Conservation (phyloP, 2,113 vertebrate species). For the Centropus unirufus region DNA sequence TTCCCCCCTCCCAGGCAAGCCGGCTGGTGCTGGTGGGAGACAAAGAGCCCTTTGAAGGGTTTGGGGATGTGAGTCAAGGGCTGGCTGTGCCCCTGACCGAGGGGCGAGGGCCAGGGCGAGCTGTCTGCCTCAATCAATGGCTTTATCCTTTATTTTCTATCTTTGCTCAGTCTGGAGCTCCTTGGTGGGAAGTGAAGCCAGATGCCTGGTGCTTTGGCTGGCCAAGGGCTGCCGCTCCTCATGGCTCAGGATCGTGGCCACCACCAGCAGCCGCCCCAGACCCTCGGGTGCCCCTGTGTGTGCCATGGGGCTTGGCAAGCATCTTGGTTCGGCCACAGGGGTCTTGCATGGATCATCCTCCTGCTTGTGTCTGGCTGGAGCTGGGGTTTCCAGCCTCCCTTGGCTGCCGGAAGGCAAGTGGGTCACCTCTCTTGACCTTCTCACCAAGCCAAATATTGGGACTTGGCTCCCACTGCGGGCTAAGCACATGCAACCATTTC, state of each 20-base stretch:
- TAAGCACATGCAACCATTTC: neutral
- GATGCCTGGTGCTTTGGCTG: neutral
- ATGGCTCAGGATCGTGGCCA: neutral
- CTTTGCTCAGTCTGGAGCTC: neutral
- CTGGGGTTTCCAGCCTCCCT: neutral
- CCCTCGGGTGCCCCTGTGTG: fast-evolving
- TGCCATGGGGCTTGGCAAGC: fast-evolving
- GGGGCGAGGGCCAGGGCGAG: neutral
- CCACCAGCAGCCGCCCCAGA: fast-evolving
- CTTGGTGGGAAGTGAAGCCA: neutral
- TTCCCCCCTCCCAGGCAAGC: neutral
- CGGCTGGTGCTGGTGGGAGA: neutral
- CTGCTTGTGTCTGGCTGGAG: neutral
- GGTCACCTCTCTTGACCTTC: neutral
- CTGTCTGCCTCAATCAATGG: neutral
- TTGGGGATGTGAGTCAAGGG: neutral
- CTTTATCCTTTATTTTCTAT: neutral
- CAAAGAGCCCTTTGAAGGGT: slow-evolving; percentile 41
- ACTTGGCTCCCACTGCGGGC: neutral
- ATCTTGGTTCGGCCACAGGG: fast-evolving
- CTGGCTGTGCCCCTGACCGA: neutral
- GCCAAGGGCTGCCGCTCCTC: neutral
- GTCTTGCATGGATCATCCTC: fast-evolving
- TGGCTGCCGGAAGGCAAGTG: neutral
- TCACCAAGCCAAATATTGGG: neutral